A percentile compares a stretch with the other conserved stretches of the same genome.
These are phyloP conservation scores for Philereme transversata DNA, from an alignment of 2,888 invertebrate species.

Conservation along the genomic window DNA sequence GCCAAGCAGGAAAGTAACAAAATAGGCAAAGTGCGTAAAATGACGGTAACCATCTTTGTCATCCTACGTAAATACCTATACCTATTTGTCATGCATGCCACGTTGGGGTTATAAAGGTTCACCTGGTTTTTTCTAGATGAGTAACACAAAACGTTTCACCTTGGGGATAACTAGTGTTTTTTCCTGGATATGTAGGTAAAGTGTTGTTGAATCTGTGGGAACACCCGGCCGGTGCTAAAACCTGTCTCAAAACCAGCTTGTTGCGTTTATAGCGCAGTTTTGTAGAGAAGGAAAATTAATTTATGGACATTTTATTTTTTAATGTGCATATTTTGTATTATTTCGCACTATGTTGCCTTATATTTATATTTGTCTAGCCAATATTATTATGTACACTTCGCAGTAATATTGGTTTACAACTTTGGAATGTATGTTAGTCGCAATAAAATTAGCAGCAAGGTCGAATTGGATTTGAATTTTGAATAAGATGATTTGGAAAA, in stretches of 20 bases:
- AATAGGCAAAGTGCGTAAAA: neutral
- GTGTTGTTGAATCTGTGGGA: conserved; percentile 12
- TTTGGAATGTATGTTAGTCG: no score
- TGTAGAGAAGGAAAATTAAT: neutral
- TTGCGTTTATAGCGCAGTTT: conserved; percentile 3
- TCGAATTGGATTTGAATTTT: no score
- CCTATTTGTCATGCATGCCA: neutral
- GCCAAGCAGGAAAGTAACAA: neutral
- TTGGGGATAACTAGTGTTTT: conserved; percentile 11
- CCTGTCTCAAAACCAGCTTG: conserved; percentile 16
- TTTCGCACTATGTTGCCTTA: neutral
- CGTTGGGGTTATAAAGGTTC: neutral
- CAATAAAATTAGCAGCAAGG: no score
- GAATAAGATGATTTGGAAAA: no score
- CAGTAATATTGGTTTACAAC: no score
- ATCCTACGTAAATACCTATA: neutral
- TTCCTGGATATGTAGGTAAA: conserved; percentile 12
- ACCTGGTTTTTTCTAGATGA: neutral
- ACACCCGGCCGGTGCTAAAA: conserved; percentile 14
- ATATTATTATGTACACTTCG: no score
- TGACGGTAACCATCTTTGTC: neutral
- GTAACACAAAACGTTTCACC: neutral
- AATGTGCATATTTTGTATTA: neutral
- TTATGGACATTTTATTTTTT: neutral
- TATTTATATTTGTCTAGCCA: no score